These are phyloP conservation scores for Thalassoma bifasciatum DNA, from an alignment of 2,113 vertebrate genomes.

Conservation along the genomic window DNA sequence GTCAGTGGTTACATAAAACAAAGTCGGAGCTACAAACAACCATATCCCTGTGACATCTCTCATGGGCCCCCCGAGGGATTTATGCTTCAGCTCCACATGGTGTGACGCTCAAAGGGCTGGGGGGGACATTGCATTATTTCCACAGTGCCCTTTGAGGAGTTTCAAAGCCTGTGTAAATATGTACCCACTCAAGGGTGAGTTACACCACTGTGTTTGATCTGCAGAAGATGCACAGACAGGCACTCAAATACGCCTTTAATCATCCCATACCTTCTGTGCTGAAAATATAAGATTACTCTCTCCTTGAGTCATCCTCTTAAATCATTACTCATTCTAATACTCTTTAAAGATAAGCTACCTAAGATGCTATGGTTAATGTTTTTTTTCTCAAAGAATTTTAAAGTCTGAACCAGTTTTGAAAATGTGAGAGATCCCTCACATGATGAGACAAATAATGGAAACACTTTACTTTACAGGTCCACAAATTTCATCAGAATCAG, in stretches of 20 bases:
- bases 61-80: conserved; percentile 14
- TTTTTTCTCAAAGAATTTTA: too few relatives aligned
- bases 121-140: conserved; percentile 25
- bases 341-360: neutral
- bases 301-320: neutral
- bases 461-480: too few relatives aligned
- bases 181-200: conserved; percentile 13
- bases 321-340: neutral
- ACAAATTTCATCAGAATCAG: too few relatives aligned
- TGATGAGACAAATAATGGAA: too few relatives aligned
- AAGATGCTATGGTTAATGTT: neutral
- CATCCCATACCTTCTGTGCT: neutral
- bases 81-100: conserved; percentile 21
- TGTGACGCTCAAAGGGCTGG: conserved; percentile 16
- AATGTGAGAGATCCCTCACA: too few relatives aligned
- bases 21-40: conserved; percentile 5
- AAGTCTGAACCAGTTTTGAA: too few relatives aligned
- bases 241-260: conserved; percentile 8
- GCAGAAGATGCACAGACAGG: conserved; percentile 29
- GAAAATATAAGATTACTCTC: conserved; percentile 2
- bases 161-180: conserved; percentile 40
- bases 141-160: conserved; percentile 4
- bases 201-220: conserved; percentile 21
- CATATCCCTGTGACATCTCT: conserved; percentile 4
- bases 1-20: neutral